These are phyloP conservation scores for Syritta pipiens DNA, from an alignment of 2,888 invertebrate species.

Conservation along the genomic window DNA sequence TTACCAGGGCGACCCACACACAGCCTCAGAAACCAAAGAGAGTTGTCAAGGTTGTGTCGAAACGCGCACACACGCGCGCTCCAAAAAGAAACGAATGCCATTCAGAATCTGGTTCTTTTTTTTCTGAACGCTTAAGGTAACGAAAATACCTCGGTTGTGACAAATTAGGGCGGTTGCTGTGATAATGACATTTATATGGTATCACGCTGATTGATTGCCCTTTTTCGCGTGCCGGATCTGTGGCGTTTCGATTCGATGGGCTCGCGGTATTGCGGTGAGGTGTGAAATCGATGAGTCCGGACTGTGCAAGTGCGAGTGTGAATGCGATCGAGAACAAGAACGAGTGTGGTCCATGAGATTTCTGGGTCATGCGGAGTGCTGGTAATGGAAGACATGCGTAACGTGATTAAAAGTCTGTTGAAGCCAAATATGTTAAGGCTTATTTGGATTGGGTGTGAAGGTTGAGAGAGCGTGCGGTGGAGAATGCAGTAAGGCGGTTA, in stretches of 20 bases:
- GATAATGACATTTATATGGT: slow-evolving; percentile 58
- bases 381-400: neutral
- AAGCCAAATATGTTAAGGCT: too few species aligned
- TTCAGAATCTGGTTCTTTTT: slow-evolving; percentile 47
- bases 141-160: slow-evolving; percentile 37
- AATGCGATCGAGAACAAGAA: neutral
- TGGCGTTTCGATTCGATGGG: slow-evolving; percentile 3
- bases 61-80: slow-evolving; percentile 40
- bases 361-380: neutral
- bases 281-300: slow-evolving; percentile 6
- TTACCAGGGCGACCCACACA: slow-evolving; percentile 32
- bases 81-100: slow-evolving; percentile 41
- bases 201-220: slow-evolving; percentile 43
- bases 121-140: neutral
- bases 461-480: too few species aligned
- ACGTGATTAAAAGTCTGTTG: too few species aligned
- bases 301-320: neutral
- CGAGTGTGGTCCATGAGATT: neutral
- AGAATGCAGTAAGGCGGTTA: too few species aligned
- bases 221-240: slow-evolving; percentile 27
- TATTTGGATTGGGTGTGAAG: too few species aligned
- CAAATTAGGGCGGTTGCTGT: slow-evolving; percentile 54
- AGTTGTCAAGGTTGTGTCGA: slow-evolving; percentile 56
- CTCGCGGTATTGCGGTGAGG: neutral
- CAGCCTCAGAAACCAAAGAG: slow-evolving; percentile 50